phyloP scores from a whole-genome alignment of 23 tunicate species.

The Ciona savignyi region DNA sequence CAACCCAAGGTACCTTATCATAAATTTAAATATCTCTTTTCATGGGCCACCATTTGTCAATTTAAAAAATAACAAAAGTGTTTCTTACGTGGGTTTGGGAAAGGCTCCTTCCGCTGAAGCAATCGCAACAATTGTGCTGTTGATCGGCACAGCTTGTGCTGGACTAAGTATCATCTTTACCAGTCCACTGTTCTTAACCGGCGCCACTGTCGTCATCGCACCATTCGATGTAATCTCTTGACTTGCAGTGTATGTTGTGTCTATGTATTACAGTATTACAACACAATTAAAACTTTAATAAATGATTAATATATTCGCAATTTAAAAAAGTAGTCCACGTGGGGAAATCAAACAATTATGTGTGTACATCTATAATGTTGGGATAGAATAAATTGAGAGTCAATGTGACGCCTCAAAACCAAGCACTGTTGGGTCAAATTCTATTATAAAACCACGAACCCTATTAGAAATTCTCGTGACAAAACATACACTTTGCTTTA shows the following conservation, averaged over 20 bases:
- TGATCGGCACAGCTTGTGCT: slow-evolving; percentile 13
- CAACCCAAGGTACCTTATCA: too few species aligned
- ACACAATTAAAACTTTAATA: background rate
- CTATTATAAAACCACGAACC: too few species aligned
- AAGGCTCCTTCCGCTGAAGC: slow-evolving; percentile 59
- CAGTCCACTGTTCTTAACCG: slow-evolving; percentile 61
- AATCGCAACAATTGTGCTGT: slow-evolving; percentile 29
- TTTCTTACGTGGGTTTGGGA: slow-evolving; percentile 70
- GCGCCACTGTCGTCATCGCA: background rate
- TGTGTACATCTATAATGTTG: too few species aligned
- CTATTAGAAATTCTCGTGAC: too few species aligned
- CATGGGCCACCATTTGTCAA: background rate
- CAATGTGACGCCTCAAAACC: too few species aligned
- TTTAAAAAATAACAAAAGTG: background rate
- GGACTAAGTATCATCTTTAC: slow-evolving; percentile 48
- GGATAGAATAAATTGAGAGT: too few species aligned
- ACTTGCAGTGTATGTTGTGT: background rate
- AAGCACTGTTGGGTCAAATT: too few species aligned
- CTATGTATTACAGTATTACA: too few species aligned
- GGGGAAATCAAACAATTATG: too few species aligned
- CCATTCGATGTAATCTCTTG: background rate
- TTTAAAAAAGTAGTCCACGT: too few species aligned
- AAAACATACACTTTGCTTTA: too few species aligned
- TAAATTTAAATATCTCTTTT: background rate
- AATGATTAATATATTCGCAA: too few species aligned